Base-by-base conservation (phyloP, 2,113 vertebrate species). In the Eurystomus gularis region DNA sequence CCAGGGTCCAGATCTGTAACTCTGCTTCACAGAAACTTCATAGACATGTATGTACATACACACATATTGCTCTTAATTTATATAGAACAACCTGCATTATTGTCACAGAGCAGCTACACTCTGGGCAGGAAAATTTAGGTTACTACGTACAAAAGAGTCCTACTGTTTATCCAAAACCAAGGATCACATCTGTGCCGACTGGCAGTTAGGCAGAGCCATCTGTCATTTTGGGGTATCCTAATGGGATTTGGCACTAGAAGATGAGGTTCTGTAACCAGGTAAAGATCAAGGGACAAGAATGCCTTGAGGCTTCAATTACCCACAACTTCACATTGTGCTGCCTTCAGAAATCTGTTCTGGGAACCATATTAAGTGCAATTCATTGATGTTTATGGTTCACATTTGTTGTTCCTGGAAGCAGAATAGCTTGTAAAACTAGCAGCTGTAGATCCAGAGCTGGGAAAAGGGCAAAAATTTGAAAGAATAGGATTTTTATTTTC, bases 171-270 rank as follows among this genome's bases (percentile, higher is more conserved):
- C 94, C 95, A 88, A 96, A 97, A 79, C 77, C 89, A 93, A 95
- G 81, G 90, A 96, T 97, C 97, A 97, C 98, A 98, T 98, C 97
- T 98, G 97, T 98, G 97, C 94, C 1, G 94, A 97, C 57, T 98
- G 98, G 97, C 97, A 97, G 96, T 94, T 85, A 73, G 92, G 96
- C 94, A 98, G 86, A 91, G 94, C 97, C 98, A 98, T 98, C 98
- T 98, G 97, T 98, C 97, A 96, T 96, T 93, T 95, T 82, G 96
- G 98, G 95, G 94, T 97, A 94, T 97, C 97, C 97, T 98, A 97
- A 98, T 97, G 96, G 98, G 97, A 98, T 97, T 90, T 98, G 98
- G 98, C 98, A 97, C 49, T 35, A 70, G 95, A 89, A 88, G 90
- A 92, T 88, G 92, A 97, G 94, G 96, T 96, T 94, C 96, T 94